Evolutionary conservation across 2,797 vertebrate species (phyloP), one percentile per base, ranked within the genome.

Genomic region (Amblyopsis hoosieri): DNA sequence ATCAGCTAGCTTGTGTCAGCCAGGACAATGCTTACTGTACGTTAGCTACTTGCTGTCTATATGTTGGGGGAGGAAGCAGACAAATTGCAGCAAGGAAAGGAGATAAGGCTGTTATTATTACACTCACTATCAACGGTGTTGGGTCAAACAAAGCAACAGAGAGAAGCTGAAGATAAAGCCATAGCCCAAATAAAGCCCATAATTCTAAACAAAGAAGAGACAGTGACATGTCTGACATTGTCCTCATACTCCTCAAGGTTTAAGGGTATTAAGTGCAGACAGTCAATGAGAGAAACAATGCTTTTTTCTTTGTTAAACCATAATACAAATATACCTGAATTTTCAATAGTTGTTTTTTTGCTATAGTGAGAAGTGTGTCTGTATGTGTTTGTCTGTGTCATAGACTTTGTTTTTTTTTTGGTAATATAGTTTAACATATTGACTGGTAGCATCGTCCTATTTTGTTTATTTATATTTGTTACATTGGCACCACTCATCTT

Each of bases 91-190:
- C 31, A 48, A 72, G 60, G 33, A 49, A 62, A 69, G 46, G 60
- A 87, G 87, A 87, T 87, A 80, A 82, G 80, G 49, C 65, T 60
- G 75, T 76, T 82, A 85, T 87, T 83, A 75, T 57, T 76, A 75
- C 73, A 69, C 60, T 73, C 62, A 19, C 55, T 78, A 83, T 78
- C 61, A 78, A 80, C 86, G 71, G 68, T 68, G 62, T 49, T 31
- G 55, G 57, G 60, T 54, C 4, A 63, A 13, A 56, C 45, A 15
- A 33, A 49, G 50, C 42, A 53, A 0, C 0, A 49, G 45, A 51
- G 29, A 61, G 37, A n/a, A 23, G 29, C 45, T 4, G 45, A 52
- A 64, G 60, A 81, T 84, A 74, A 80, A 78, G 75, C 64, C 69
- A 17, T 15, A 50, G 54, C 14, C 17, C 55, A 57, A 65, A 12